phyloP scores from a whole-genome alignment of 2,797 vertebrate species.

The Acrossocheilus fasciatus region DNA sequence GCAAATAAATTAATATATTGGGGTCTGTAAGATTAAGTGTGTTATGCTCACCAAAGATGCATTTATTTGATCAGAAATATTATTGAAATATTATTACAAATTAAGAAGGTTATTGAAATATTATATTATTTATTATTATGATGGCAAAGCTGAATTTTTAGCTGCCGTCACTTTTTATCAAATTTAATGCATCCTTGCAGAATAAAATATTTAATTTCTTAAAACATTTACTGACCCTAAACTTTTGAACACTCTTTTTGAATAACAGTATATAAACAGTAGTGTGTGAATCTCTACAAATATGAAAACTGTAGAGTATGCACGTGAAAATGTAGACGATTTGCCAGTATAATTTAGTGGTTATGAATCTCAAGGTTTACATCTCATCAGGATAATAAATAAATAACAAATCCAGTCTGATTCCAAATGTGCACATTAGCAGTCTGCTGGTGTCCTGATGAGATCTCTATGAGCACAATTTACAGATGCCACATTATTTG shows the following conservation, averaged over 20 bases:
- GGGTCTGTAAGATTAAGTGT: background rate
- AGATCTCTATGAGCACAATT: constrained; percentile 6
- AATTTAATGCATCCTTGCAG: background rate
- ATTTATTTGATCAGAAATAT: background rate
- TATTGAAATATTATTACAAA: background rate
- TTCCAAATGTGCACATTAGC: background rate
- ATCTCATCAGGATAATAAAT: background rate
- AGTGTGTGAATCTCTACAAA: background rate
- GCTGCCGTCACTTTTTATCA: background rate
- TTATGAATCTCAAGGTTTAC: background rate
- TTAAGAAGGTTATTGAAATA: background rate
- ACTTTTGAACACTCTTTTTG: background rate
- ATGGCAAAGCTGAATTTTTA: background rate
- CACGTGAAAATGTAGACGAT: background rate
- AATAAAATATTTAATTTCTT: background rate
- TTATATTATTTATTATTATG: background rate
- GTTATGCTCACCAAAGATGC: background rate
- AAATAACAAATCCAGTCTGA: background rate
- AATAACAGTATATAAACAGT: background rate
- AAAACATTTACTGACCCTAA: background rate
- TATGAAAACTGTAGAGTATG: background rate
- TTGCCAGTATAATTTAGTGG: background rate
- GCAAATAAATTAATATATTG: too few relatives aligned
- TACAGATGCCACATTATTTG: constrained; percentile 14
- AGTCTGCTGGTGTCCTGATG: background rate